These are phyloP conservation scores for Pteropus alecto DNA, from an alignment of 2,113 vertebrate species.

Conservation along the genomic window DNA sequence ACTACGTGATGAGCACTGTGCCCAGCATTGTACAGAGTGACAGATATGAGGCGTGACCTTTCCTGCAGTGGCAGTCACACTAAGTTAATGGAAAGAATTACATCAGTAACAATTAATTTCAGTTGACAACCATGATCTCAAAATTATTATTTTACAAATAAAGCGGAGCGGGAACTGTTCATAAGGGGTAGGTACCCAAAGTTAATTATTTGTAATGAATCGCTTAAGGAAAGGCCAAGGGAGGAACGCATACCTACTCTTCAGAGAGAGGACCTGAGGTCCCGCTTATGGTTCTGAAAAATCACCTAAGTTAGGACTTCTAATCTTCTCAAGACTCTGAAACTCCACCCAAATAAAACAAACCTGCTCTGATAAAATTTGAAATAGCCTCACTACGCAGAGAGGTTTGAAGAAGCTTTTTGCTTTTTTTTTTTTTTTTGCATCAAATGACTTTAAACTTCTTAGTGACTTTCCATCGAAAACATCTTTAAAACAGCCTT, in stretches of 20 bases:
- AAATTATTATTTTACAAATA: conserved; percentile 46
- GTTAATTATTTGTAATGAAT: conserved; percentile 31
- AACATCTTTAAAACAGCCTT: not conserved
- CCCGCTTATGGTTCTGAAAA: not conserved
- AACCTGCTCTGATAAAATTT: not conserved
- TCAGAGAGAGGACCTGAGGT: not conserved
- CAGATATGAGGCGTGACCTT: not conserved
- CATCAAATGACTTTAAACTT: not conserved
- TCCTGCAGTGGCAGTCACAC: not conserved
- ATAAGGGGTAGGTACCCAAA: not conserved
- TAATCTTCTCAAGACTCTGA: not conserved
- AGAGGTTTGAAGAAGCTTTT: not conserved
- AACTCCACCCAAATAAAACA: not conserved
- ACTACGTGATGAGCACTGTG: not conserved
- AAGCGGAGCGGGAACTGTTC: not conserved
- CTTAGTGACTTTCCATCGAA: not conserved
- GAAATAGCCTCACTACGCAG: not conserved
- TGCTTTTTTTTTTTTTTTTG: not conserved
- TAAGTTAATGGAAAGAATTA: not conserved
- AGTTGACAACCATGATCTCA: conserved; percentile 16
- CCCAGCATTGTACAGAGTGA: not conserved
- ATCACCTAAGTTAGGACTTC: not conserved
- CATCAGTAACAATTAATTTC: not conserved
- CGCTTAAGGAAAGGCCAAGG: not conserved
- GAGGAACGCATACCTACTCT: not conserved